These are phyloP conservation scores for Heterotis niloticus DNA, from an alignment of 2,113 vertebrate genomes.

Conservation along the genomic window DNA sequence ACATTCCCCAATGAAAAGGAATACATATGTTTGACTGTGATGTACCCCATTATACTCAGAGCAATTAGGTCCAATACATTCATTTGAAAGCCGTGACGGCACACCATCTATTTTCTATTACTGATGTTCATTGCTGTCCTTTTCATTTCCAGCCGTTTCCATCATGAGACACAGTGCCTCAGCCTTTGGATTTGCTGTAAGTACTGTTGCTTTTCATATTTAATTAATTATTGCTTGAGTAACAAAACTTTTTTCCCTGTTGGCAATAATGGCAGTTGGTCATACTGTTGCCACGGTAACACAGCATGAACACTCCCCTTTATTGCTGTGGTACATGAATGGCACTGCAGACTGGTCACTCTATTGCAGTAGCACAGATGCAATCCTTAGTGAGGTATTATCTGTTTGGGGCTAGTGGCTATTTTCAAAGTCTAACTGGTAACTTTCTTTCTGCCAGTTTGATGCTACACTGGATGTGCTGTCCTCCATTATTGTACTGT, in stretches of 20 bases:
- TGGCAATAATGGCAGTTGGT: not conserved
- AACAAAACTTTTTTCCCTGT: not conserved
- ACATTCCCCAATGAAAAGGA: no score
- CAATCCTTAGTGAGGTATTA: not conserved
- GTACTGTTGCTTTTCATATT: conserved; percentile 50
- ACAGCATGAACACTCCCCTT: not conserved
- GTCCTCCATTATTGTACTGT: conserved; percentile 91
- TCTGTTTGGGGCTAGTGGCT: not conserved
- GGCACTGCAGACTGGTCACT: not conserved
- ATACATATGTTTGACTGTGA: no score
- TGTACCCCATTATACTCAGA: no score
- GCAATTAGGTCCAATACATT: no score
- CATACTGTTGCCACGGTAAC: conserved; percentile 14
- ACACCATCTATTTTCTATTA: not conserved
- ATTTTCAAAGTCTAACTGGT: not conserved
- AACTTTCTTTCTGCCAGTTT: conserved; percentile 66
- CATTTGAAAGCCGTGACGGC: not conserved
- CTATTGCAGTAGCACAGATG: not conserved
- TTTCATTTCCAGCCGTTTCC: conserved; percentile 79
- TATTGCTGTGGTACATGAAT: not conserved
- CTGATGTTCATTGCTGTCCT: not conserved
- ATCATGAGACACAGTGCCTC: conserved; percentile 93
- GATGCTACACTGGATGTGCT: conserved; percentile 89
- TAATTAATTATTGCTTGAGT: not conserved
- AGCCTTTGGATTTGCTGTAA: conserved; percentile 95